Percentiles rank a stretch among this genome's conserved stretches.
These are phyloP conservation scores for Furcula furcula DNA, from an alignment of 2,888 invertebrate genomes.

Conservation along the genomic window DNA sequence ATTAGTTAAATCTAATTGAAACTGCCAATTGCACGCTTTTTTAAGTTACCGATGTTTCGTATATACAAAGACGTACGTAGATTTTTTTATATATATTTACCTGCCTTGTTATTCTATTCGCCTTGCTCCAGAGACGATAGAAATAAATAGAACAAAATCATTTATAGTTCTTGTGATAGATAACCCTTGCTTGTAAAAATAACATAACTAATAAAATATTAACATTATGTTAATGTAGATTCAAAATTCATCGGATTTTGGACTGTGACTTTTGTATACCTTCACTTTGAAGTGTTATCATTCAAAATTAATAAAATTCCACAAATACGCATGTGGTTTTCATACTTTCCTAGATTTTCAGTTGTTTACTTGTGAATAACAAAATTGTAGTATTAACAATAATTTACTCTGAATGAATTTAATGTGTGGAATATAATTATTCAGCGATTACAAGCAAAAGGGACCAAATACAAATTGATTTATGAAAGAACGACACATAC, in stretches of 20 bases:
- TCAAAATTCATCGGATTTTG: constrained; percentile 32
- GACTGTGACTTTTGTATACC: constrained; percentile 20
- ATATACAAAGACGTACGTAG: constrained; percentile 68
- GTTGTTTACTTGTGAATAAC: constrained; percentile 59
- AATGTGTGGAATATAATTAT: constrained; percentile 46
- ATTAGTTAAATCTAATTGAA: constrained; percentile 49
- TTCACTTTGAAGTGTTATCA: constrained; percentile 25
- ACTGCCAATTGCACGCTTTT: constrained; percentile 67
- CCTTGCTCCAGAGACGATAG: constrained; percentile 39
- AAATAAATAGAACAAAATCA: constrained; percentile 43
- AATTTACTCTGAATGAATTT: constrained; percentile 48
- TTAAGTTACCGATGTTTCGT: constrained; percentile 74
- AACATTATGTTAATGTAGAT: constrained; percentile 55
- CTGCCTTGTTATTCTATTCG: constrained; percentile 38
- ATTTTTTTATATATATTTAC: constrained; percentile 52
- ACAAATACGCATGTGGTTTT: constrained; percentile 54
- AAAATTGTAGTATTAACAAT: constrained; percentile 55
- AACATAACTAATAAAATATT: constrained; percentile 74
- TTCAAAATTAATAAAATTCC: constrained; percentile 23
- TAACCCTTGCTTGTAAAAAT: constrained; percentile 83
- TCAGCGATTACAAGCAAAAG: constrained; percentile 78
- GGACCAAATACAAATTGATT: constrained; percentile 75
- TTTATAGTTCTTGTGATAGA: constrained; percentile 66
- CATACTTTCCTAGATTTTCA: constrained; percentile 44
- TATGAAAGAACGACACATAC: constrained; percentile 49